Percentiles rank a stretch among this genome's conserved stretches.
Evolutionary conservation across 2,888 invertebrate genomes (phyloP).

Genomic region (Coelopa pilipes): DNA sequence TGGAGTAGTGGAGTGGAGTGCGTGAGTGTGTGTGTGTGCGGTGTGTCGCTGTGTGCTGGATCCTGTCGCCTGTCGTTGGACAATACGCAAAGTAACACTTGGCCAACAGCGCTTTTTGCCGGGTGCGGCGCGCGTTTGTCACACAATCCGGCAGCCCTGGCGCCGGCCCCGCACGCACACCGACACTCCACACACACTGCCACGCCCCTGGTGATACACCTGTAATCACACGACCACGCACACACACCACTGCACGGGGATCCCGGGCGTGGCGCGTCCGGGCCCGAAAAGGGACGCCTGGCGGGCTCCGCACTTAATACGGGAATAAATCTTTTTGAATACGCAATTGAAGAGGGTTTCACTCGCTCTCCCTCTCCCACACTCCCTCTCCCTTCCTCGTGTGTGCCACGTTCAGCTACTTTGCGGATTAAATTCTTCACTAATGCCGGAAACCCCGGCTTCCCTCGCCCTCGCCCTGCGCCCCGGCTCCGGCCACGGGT

Average conservation of each 20-base stretch:
- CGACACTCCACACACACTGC: neutral
- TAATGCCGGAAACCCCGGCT: slow-evolving; percentile 25
- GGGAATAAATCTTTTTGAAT: slow-evolving; percentile 31
- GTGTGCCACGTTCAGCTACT: slow-evolving; percentile 19
- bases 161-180: neutral
- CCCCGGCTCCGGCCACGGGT: neutral
- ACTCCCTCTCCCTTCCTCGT: neutral
- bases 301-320: slow-evolving; percentile 20
- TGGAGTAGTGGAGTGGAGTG: no score
- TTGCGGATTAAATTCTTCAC: slow-evolving; percentile 31
- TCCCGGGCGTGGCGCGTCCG: neutral
- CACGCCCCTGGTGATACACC: no score
- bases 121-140: neutral
- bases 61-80: neutral
- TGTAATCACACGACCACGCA: neutral
- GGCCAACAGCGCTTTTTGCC: neutral
- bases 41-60: no score
- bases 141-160: neutral
- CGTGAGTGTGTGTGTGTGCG: no score
- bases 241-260: neutral
- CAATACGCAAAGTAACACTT: slow-evolving; percentile 15
- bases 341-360: slow-evolving; percentile 29
- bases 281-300: no score
- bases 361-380: no score
- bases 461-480: neutral